Evolutionary conservation across 2,113 vertebrate species (phyloP).

Genomic region (Alouatta palliata): DNA sequence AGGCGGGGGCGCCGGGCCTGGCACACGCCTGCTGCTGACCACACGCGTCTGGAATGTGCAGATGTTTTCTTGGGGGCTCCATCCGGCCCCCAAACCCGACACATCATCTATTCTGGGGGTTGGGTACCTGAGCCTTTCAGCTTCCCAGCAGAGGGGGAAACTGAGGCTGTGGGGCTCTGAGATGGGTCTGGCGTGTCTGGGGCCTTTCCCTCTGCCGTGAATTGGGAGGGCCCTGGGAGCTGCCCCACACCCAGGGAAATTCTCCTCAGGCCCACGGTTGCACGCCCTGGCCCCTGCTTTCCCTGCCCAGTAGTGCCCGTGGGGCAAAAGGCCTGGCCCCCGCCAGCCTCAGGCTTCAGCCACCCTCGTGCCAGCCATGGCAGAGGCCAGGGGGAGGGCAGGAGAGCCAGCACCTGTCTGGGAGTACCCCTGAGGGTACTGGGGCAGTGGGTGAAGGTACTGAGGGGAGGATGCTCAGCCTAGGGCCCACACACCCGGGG

Average conservation of each 20-base stretch:
- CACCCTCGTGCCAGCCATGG: not conserved
- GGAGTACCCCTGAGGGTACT: too few relatives aligned
- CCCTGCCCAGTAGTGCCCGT: not conserved
- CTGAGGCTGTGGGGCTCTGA: not conserved
- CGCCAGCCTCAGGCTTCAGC: not conserved
- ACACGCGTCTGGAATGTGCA: conserved; percentile 98
- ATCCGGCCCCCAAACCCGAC: conserved; percentile 2
- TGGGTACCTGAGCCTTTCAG: not conserved
- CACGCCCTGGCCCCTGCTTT: too few relatives aligned
- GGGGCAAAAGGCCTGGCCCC: not conserved
- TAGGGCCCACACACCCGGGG: too few relatives aligned
- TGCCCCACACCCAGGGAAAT: not conserved
- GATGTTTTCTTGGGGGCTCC: conserved; percentile 94
- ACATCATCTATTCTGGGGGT: conserved; percentile 41
- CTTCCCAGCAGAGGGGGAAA: not conserved
- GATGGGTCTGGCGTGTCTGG: not conserved
- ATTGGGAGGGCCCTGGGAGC: not conserved
- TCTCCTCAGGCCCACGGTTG: not conserved
- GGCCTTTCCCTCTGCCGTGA: not conserved
- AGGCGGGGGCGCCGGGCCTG: conserved; percentile 77
- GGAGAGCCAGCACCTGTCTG: not conserved
- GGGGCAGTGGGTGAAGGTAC: not conserved
- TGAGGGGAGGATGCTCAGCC: too few relatives aligned
- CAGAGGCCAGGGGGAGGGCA: not conserved
- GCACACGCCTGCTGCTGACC: conserved; percentile 90